phyloP scores from a whole-genome alignment of 2,113 vertebrate genomes.

The Peromyscus polionotus region DNA sequence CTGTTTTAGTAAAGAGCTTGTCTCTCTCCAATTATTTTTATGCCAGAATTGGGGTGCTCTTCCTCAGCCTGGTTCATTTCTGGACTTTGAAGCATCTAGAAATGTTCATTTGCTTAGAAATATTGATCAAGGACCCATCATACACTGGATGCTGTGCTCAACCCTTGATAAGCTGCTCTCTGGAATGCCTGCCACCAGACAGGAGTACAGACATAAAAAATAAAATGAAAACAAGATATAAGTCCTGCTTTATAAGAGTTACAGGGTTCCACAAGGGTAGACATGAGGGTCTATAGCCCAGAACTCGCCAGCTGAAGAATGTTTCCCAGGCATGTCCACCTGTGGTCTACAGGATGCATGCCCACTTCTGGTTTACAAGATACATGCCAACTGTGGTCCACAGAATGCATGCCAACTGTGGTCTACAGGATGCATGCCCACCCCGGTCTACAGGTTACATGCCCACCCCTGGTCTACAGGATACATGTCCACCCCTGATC shows the following conservation, averaged over 20 bases:
- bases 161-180: neutral
- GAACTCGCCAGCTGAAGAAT: neutral
- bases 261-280: fast-evolving
- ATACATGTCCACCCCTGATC: too few relatives aligned
- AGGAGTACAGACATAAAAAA: neutral
- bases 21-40: neutral
- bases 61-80: neutral
- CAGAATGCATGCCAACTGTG: too few relatives aligned
- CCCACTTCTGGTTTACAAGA: too few relatives aligned
- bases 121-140: neutral
- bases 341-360: too few relatives aligned
- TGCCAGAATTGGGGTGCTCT: neutral
- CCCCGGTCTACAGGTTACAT: too few relatives aligned
- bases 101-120: neutral
- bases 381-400: too few relatives aligned
- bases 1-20: neutral
- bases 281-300: neutral
- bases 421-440: too few relatives aligned
- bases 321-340: neutral
- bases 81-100: neutral
- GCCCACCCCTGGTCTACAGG: too few relatives aligned
- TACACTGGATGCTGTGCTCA: neutral
- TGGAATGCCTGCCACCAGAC: neutral
- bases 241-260: neutral
- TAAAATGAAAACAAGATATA: neutral